Conservation (phyloP, 2,113 vertebrate genomes). For the Bettongia penicillata region DNA sequence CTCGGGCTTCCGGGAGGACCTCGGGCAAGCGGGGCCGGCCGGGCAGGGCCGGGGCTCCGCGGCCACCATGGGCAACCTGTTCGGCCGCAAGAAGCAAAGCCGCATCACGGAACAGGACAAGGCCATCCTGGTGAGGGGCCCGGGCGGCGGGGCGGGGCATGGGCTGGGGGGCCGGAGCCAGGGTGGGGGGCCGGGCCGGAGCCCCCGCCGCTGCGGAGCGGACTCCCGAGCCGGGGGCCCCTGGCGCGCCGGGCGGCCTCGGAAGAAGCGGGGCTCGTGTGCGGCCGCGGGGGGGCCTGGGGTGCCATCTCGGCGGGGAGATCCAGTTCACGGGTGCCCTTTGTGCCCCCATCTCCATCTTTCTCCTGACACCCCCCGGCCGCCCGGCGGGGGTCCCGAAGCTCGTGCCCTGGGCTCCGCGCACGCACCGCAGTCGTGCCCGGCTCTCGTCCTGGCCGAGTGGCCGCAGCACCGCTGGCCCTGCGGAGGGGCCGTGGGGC, state of each 20-base stretch:
- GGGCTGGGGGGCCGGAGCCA: neutral
- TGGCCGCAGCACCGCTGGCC: neutral
- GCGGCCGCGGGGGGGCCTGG: too few species aligned
- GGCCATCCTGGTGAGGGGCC: conserved; percentile 89
- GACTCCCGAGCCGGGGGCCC: neutral
- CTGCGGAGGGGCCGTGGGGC: too few species aligned
- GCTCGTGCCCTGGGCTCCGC: neutral
- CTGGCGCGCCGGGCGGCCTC: neutral
- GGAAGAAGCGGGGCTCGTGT: neutral
- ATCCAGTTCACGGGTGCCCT: neutral
- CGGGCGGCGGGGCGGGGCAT: neutral
- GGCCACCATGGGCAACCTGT: conserved; percentile 93
- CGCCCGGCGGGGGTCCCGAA: neutral
- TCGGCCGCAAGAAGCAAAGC: conserved; percentile 91
- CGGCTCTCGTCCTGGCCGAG: too few species aligned
- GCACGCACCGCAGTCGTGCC: neutral
- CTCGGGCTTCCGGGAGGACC: neutral
- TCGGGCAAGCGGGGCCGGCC: conserved; percentile 26
- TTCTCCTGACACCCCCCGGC: too few species aligned
- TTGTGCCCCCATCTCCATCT: neutral
- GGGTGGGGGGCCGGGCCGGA: neutral
- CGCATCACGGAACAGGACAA: conserved; percentile 94
- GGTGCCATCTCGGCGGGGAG: neutral
- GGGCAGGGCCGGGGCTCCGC: conserved; percentile 65
- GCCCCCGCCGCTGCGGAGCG: too few species aligned